Conservation (phyloP, 2,797 vertebrate genomes). For the Streptopelia turtur region DNA sequence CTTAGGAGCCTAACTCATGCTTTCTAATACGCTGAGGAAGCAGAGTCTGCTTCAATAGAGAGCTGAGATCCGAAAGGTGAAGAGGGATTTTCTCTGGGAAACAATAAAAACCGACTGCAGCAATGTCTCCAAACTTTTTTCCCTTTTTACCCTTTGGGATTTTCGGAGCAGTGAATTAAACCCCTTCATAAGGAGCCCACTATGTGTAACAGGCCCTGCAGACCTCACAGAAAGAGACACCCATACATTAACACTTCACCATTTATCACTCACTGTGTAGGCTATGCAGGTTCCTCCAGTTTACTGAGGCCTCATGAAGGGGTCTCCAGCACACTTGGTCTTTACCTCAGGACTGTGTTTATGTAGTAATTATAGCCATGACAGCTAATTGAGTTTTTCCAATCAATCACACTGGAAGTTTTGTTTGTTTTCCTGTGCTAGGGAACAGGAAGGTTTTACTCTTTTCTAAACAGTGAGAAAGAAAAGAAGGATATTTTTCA, state of each 20-base stretch:
- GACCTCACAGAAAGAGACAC: slow-evolving; percentile 65
- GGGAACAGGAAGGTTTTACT: slow-evolving; percentile 63
- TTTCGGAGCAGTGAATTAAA: slow-evolving; percentile 1
- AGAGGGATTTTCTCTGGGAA: not conserved
- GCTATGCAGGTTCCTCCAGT: slow-evolving; percentile 13
- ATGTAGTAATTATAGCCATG: slow-evolving; percentile 70
- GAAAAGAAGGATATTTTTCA: slow-evolving; percentile 38
- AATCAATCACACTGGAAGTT: slow-evolving; percentile 71
- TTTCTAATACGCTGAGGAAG: not conserved
- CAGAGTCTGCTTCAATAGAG: not conserved
- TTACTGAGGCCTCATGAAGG: slow-evolving; percentile 32
- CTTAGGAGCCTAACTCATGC: not conserved
- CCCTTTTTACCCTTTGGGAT: not conserved
- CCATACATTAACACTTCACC: not conserved
- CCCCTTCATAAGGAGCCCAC: not conserved
- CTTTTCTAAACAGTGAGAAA: slow-evolving; percentile 46
- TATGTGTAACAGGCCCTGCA: not conserved
- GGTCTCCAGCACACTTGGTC: slow-evolving; percentile 46
- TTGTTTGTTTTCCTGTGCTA: slow-evolving; percentile 67
- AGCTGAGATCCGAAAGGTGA: not conserved
- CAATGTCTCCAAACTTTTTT: not conserved
- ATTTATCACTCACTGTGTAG: slow-evolving; percentile 39
- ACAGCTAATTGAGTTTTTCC: slow-evolving; percentile 68
- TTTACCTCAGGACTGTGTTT: slow-evolving; percentile 57
- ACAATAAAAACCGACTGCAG: not conserved